phyloP scores from a whole-genome alignment of 2,113 vertebrate genomes.

The Sinocyclocheilus rhinocerous region DNA sequence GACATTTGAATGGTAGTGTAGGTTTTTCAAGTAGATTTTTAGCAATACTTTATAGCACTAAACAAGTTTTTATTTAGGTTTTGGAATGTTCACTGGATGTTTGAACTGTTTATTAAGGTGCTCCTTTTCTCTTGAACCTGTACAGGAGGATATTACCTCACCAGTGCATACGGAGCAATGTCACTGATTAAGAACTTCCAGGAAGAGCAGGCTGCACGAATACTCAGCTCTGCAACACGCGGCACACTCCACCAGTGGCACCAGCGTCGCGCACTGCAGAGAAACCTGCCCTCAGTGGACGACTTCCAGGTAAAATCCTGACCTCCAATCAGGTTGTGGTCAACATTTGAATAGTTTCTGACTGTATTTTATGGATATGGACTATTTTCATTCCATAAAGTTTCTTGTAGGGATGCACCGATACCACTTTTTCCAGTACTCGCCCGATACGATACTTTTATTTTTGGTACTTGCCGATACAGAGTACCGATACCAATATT shows the following conservation, averaged over 20 bases:
- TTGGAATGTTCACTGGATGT: neutral
- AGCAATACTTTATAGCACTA: too few relatives aligned
- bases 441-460: too few relatives aligned
- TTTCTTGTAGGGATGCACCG: too few relatives aligned
- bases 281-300: constrained; percentile 85
- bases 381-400: neutral
- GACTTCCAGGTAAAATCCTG: constrained; percentile 87
- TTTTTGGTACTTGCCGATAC: too few relatives aligned
- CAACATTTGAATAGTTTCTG: neutral
- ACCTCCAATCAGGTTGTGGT: neutral
- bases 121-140: neutral
- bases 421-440: too few relatives aligned
- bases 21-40: too few relatives aligned
- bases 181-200: constrained; percentile 95
- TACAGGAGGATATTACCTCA: constrained; percentile 93
- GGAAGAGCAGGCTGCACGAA: constrained; percentile 89
- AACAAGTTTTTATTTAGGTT: too few relatives aligned
- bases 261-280: constrained; percentile 85
- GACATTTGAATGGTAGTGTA: too few relatives aligned
- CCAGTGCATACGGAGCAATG: constrained; percentile 91
- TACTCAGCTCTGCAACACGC: constrained; percentile 87
- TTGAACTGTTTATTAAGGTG: neutral
- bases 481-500: too few relatives aligned
- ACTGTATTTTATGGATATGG: neutral
- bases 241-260: constrained; percentile 95